phyloP scores from a whole-genome alignment of 2,113 vertebrate genomes.

The Chaetorhynchus papuensis region DNA sequence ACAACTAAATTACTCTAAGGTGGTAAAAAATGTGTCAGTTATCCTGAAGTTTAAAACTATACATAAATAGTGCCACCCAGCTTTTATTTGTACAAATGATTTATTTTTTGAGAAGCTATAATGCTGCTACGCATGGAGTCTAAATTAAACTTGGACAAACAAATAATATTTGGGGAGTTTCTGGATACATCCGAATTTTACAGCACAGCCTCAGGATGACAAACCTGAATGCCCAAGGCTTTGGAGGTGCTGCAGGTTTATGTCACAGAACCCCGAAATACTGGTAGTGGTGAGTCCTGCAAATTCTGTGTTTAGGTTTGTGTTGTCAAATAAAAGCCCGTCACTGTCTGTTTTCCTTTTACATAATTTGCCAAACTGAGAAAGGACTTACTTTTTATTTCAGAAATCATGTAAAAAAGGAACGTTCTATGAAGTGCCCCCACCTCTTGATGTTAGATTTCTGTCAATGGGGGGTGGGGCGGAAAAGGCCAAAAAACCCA shows the following conservation, averaged over 20 bases:
- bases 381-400: not conserved
- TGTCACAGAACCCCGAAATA: not conserved
- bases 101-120: not conserved
- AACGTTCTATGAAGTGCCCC: not conserved
- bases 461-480: fast-evolving
- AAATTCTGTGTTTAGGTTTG: not conserved
- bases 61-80: not conserved
- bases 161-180: not conserved
- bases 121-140: not conserved
- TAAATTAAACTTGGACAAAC: not conserved
- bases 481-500: not conserved
- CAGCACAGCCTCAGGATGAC: not conserved
- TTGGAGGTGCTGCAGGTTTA: not conserved
- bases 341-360: not conserved
- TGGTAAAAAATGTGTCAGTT: not conserved
- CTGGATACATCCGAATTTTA: not conserved
- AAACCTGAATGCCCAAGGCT: not conserved
- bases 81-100: not conserved
- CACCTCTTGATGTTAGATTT: not conserved
- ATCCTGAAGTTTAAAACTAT: not conserved
- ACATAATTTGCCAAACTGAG: not conserved
- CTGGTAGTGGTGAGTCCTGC: not conserved
- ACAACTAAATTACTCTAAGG: not conserved
- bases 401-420: not conserved
- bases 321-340: not conserved